Evolutionary conservation across 2,113 vertebrate species (phyloP).

Genomic region (Solenodon paradoxus): DNA sequence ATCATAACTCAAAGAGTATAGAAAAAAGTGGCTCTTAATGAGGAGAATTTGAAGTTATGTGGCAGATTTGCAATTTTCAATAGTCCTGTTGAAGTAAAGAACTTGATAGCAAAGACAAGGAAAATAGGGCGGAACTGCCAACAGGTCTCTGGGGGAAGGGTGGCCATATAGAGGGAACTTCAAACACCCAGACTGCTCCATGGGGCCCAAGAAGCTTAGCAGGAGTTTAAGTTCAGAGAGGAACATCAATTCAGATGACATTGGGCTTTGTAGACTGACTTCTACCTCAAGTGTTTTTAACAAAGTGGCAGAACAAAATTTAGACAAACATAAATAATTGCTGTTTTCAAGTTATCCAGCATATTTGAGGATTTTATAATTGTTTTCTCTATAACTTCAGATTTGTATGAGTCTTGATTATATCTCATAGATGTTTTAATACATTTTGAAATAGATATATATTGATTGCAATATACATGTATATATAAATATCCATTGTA

Average conservation of each 20-base stretch:
- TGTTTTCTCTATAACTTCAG: background rate
- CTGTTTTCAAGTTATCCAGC: background rate
- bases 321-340: background rate
- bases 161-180: background rate
- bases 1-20: background rate
- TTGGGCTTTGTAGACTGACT: background rate
- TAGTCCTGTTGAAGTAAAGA: background rate
- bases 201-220: background rate
- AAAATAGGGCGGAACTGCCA: background rate
- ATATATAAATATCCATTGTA: background rate
- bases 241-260: background rate
- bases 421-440: background rate
- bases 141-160: fast-evolving
- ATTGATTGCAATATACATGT: background rate
- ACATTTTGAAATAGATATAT: background rate
- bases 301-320: background rate
- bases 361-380: background rate
- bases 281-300: background rate
- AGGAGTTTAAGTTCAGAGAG: background rate
- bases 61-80: background rate
- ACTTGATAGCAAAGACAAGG: background rate
- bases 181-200: background rate
- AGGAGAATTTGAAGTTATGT: background rate
- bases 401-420: background rate
- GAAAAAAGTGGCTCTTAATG: background rate